Evolutionary conservation across 2,113 vertebrate genomes (phyloP), one percentile per base, ranked within the genome.

Genomic region (Calypte anna): DNA sequence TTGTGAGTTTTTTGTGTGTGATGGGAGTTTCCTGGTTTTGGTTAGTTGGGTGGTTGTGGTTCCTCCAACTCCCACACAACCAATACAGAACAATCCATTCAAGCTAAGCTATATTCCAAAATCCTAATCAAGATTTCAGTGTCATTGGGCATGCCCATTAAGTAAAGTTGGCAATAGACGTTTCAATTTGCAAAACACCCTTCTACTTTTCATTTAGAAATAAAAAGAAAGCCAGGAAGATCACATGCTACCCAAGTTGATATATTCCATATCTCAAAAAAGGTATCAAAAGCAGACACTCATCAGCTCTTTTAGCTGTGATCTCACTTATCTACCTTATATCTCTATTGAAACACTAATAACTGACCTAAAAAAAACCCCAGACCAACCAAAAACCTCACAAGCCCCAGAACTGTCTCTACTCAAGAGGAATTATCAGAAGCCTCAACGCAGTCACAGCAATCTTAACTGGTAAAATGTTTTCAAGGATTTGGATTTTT

Each of bases 401-500:
- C 16, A 74, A 62, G 10, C 67, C 55, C 33, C 43, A 62, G 28
- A 55, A 46, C 22, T 27, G 13, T 3, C 19, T 77, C 46, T 58
- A 43, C 9, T 68, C 12, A 48, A 72, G 14, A 50, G 3, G 20
- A 79, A 73, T 69, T 66, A 6, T 2, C 89, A n/a, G 12, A 69
- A 68, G 30, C 50, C 61, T 61, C 86, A 88, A 59, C 63, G 78
- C 51, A 90, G 58, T 24, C 75, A 86, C 53, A 90, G 55, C 31
- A 85, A 51, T 88, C 59, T 82, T 70, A 44, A 78, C 64, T 57
- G 16, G 31, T 38, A 90, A 79, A 90, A 76, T 40, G 31, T 82
- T 95, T 92, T 92, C 72, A 93, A 94, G 91, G 83, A 77, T 81
- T 93, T 84, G n/a, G 33, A 88, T 84, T 92, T 84, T 92, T 89